Evolutionary conservation across 1,140 invertebrate species (phyloP), one percentile per base, ranked within the genome.

Genomic region (Portunus trituberculatus): DNA sequence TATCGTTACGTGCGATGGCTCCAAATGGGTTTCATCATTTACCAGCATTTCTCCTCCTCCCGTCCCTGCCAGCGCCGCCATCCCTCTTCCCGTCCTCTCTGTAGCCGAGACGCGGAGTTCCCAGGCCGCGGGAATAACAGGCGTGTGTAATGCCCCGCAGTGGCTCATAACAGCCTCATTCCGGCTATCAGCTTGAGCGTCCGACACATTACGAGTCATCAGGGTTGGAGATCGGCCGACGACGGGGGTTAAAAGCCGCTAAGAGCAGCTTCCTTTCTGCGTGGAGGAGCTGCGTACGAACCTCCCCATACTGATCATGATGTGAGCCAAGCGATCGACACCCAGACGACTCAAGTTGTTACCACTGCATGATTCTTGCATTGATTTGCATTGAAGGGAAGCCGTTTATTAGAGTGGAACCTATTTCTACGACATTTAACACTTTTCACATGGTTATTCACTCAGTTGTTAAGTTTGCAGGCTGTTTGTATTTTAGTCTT

Each of bases 131-230:
- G 67, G 67, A 25, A 25, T 76, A 12, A n/a, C 67, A 76, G 67
- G 67, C 20, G 20, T 25, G 12, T 76, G 67, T 76, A 76, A 76
- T 25, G 67, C 67, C 67, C 67, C 67, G n/a, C 67, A 76, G 67
- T 76, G 67, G 67, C 67, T 76, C 67, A 76, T 76, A 76, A 76
- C 67, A 76, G 67, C 67, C 67, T 76, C 67, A 76, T 76, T 76
- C 67, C 67, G 16, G 67, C 67, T 76, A 76, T 76, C 67, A 76
- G 67, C 67, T 76, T n/a, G 67, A 76, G 67, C 67, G 67, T 76
- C 67, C 67, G n/a, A 25, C 67, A 76, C 67, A 76, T 76, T 76
- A 76, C 67, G 20, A 76, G 67, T 76, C 67, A 76, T 76, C 67
- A 76, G 67, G 20, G 67, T n/a, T 25, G 67, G 67, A 76, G 67